Base-by-base conservation (phyloP, 2,888 invertebrate genomes). In the Omphaloscelis lunosa region DNA sequence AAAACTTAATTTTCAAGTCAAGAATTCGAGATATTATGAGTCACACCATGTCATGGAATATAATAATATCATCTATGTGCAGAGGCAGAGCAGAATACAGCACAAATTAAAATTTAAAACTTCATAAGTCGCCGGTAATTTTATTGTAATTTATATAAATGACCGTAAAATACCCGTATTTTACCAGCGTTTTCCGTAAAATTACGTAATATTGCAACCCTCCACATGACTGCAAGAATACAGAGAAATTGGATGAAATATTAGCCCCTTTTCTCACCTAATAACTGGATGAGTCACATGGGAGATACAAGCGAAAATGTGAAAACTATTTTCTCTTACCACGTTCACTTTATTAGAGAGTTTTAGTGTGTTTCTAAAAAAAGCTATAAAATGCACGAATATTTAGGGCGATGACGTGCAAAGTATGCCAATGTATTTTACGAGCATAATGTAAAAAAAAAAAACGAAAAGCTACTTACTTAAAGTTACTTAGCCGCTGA, bases 231-330 rank as follows among this genome's bases (percentile, higher is more conserved):
- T 59, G 53, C 51, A 77, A 83, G 72, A 75, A 34, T 62, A 65
- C 20, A 58, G 61, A 39, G 66, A 72, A 76, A 79, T 51, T 71
- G 15, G 27, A 75, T 70, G 74, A 72, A 75, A 71, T 83, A 77
- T 80, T 67, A 71, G 61, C 27, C 27, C 51, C 59, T 59, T 17
- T 71, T 48, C 73, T 58, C 70, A 56, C n/a, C 34, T 75, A 80
- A 72, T 84, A 84, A 80, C 69, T 69, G 45, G 68, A 68, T 75
- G 75, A 75, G 72, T 53, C 82, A 51, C 67, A 41, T 3, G 69
- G 72, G 75, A 75, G 23, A 27, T 27, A 39, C 34, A 11, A 23
- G 34, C 20, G 51, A 72, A 70, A 65, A 75, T 69, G 29, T 61
- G 48, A 56, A 51, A 58, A 66, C 45, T 71, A 67, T 76, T 80